Evolutionary conservation across 2,888 invertebrate species (phyloP).

Genomic region (Leptinotarsa haldemani): DNA sequence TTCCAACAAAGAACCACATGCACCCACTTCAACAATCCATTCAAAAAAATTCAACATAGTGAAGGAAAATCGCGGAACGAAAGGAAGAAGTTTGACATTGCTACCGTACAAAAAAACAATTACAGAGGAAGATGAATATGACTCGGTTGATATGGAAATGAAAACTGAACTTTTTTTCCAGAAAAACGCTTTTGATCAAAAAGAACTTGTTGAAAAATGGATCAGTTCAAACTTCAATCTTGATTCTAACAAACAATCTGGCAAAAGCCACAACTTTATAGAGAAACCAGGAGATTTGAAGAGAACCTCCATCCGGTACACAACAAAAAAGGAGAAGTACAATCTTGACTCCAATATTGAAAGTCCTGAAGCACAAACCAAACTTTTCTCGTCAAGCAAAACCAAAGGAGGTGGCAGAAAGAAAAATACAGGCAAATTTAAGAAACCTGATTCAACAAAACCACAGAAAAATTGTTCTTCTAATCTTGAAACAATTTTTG

Average conservation of each 20-base stretch:
- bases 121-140: background rate
- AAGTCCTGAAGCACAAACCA: background rate
- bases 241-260: background rate
- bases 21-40: background rate
- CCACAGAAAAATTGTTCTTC: slow-evolving; percentile 21
- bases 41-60: background rate
- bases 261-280: background rate
- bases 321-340: too few relatives aligned
- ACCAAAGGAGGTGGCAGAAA: background rate
- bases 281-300: background rate
- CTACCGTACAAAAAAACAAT: background rate
- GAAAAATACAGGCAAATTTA: background rate
- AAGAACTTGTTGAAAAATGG: background rate
- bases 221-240: background rate
- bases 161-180: background rate
- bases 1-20: background rate
- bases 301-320: background rate
- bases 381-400: background rate
- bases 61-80: background rate
- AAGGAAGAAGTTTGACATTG: background rate
- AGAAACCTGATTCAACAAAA: slow-evolving; percentile 25
- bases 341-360: background rate
- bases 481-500: slow-evolving; percentile 37
- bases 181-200: background rate
- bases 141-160: background rate